Evolutionary conservation across 2,113 vertebrate species (phyloP), one percentile per base, ranked within the genome.

Genomic region (Tinamus guttatus): DNA sequence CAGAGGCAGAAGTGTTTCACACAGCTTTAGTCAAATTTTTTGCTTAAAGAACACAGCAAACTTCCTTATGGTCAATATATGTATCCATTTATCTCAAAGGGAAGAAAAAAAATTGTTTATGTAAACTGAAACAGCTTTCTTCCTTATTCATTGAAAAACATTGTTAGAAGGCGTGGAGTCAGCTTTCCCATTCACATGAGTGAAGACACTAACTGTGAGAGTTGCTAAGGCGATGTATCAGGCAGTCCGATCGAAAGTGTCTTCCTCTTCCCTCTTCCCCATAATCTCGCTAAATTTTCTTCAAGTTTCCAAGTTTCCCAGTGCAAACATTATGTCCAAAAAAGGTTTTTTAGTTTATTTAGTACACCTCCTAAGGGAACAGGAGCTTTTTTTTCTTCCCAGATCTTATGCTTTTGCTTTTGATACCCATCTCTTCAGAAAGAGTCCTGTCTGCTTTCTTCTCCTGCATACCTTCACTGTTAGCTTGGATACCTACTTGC

Each of bases 41-140:
- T 11, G 7, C 0, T 0, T 38, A 49, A 76, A 1, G 5, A 19
- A 68, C 6, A 73, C 8, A 88, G 24, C 0, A 49, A 64, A 22
- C 3, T 40, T 77, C 87, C 38, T 84, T 79, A 47, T 8, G 34
- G 28, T 24, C 3, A 68, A 67, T 34, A 51, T 43, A 67, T 75
- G 77, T 13, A 4, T 30, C 16, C 32, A 34, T 63, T 62, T 59
- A 4, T 11, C 28, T 75, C 63, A 79, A 70, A 87, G 67, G 2
- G 7, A 62, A 65, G 19, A 22, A 43, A 86, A 81, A 77, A 1
- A 82, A 52, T 60, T 2, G 0, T 49, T 22, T 20, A 38, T 58
- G 4, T 65, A 2, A 47, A 16, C 56, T 81, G 43, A 34, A 47
- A 6, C 70, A 32, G 65, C 38, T 7, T 71, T 30, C 24, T 75